Conservation (phyloP, 2,113 vertebrate genomes). For the Pollimyrus isidori region DNA sequence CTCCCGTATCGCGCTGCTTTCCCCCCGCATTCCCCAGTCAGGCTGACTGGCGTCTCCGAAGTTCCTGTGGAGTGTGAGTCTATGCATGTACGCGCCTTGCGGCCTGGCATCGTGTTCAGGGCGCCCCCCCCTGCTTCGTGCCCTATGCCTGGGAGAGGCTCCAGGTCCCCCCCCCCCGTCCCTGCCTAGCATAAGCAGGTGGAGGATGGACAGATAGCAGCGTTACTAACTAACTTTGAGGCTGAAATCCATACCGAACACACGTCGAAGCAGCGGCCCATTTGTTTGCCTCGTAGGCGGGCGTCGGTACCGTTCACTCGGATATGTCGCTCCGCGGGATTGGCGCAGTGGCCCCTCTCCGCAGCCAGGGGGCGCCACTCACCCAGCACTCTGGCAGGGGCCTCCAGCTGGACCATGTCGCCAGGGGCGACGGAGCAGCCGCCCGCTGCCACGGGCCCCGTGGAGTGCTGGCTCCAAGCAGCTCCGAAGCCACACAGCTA, state of each 20-base stretch:
- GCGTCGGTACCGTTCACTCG: background rate
- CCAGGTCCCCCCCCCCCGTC: background rate
- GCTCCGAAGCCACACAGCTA: background rate
- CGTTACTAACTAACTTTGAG: background rate
- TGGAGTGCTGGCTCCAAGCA: background rate
- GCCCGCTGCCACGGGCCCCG: background rate
- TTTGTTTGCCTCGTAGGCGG: background rate
- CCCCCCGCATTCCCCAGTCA: background rate
- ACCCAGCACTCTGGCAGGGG: background rate
- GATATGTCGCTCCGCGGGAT: background rate
- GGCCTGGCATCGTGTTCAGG: background rate
- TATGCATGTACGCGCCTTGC: background rate
- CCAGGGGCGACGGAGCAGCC: conserved; percentile 9
- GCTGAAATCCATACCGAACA: background rate
- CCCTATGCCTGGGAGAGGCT: background rate
- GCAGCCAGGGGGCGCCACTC: background rate
- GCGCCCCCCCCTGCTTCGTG: background rate
- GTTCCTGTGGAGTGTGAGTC: background rate
- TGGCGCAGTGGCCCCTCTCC: background rate
- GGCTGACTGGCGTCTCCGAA: background rate
- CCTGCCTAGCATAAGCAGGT: background rate
- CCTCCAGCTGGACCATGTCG: conserved; percentile 9
- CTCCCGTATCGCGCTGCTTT: background rate
- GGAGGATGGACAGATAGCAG: background rate
- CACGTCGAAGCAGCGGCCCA: background rate